phyloP scores from a whole-genome alignment of 2,113 vertebrate genomes.

The Urocynchramus pylzowi region DNA sequence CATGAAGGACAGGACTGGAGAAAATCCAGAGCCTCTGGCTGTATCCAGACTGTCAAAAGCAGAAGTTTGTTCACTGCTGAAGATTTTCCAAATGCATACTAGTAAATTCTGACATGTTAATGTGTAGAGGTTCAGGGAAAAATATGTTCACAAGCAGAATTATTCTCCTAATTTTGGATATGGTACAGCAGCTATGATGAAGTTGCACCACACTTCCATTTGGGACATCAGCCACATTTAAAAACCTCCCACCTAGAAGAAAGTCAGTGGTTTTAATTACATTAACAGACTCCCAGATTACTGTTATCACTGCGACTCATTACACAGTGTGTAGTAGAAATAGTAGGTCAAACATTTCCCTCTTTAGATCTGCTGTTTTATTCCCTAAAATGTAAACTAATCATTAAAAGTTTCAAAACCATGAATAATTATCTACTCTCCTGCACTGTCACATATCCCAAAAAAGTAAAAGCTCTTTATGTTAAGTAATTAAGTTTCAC shows the following conservation, averaged over 20 bases:
- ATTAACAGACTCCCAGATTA: not conserved
- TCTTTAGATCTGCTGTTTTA: not conserved
- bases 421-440: not conserved
- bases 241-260: not conserved
- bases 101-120: not conserved
- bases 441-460: not conserved
- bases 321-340: not conserved
- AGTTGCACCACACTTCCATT: not conserved
- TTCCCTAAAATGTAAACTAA: not conserved
- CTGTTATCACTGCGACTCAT: not conserved
- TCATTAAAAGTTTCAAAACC: not conserved
- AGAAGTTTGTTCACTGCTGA: not conserved
- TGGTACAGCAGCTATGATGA: not conserved
- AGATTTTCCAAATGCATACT: not conserved
- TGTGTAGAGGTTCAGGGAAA: not conserved
- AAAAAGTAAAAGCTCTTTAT: not conserved
- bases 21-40: not conserved
- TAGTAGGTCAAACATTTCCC: not conserved
- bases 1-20: fast-evolving
- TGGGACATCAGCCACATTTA: not conserved
- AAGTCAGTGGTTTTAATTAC: not conserved
- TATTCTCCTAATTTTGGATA: not conserved
- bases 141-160: not conserved
- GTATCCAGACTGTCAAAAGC: not conserved
- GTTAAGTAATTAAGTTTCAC: not conserved